These are phyloP conservation scores for Lucilia sericata DNA, from an alignment of 1,140 invertebrate genomes.

Conservation along the genomic window DNA sequence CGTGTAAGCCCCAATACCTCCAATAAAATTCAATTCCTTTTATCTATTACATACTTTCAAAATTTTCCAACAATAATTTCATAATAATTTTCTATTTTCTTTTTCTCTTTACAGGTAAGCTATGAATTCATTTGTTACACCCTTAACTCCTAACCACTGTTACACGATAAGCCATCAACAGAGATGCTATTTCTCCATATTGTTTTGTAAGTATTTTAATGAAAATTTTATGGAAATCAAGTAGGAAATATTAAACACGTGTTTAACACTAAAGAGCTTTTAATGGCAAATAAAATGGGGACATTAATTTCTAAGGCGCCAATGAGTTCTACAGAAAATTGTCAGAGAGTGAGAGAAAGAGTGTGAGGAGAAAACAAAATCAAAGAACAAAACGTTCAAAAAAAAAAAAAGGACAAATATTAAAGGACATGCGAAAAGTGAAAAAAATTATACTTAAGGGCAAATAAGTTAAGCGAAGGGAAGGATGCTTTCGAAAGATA, in stretches of 20 bases:
- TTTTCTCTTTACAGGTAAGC: constrained; percentile 2
- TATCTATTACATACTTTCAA: too few relatives aligned
- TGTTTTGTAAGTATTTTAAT: not conserved
- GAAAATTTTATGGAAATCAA: not conserved
- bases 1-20: too few relatives aligned
- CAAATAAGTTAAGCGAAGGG: too few relatives aligned
- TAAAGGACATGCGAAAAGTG: not conserved
- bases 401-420: too few relatives aligned
- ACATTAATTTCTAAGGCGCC: not conserved
- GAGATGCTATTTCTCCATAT: not conserved
- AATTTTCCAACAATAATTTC: too few relatives aligned
- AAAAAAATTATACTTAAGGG: too few relatives aligned
- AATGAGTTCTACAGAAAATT: not conserved
- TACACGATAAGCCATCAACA: not conserved
- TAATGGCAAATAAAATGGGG: not conserved
- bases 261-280: not conserved
- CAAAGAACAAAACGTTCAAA: not conserved
- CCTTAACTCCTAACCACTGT: too few relatives aligned
- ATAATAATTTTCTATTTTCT: not conserved
- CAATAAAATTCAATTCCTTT: too few relatives aligned
- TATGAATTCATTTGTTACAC: not conserved
- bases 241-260: not conserved
- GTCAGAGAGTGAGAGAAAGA: not conserved
- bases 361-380: not conserved
- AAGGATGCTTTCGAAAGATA: too few relatives aligned